Evolutionary conservation across 2,888 invertebrate genomes (phyloP).

Genomic region (Phania funesta): DNA sequence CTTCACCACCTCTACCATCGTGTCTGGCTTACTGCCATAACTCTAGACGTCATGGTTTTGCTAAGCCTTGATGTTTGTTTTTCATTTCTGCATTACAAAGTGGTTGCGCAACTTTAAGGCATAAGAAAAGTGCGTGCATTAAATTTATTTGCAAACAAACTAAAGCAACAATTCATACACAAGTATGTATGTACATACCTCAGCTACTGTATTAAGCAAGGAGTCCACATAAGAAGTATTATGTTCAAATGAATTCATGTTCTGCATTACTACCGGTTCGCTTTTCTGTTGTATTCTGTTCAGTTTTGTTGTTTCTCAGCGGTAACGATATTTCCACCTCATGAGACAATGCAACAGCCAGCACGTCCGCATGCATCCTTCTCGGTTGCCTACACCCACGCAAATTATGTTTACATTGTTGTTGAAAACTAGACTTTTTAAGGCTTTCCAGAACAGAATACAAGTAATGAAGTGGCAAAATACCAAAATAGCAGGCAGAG

Average conservation of each 20-base stretch:
- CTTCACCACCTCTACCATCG: constrained; percentile 3
- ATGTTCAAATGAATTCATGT: constrained; percentile 34
- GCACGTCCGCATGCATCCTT: background rate
- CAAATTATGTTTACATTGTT: constrained; percentile 63
- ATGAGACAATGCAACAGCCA: constrained; percentile 8
- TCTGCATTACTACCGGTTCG: constrained; percentile 18
- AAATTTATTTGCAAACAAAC: constrained; percentile 59
- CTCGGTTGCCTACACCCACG: constrained; percentile 49
- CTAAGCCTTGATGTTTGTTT: constrained; percentile 17
- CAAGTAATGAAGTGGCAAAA: background rate
- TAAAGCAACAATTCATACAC: constrained; percentile 36
- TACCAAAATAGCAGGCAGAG: background rate
- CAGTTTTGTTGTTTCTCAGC: background rate
- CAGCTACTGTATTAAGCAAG: constrained; percentile 56
- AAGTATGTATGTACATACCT: background rate
- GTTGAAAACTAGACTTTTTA: constrained; percentile 24
- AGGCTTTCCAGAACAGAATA: constrained; percentile 14
- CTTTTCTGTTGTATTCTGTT: background rate
- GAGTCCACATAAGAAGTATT: background rate
- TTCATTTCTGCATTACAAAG: constrained; percentile 28
- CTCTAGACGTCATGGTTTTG: constrained; percentile 42
- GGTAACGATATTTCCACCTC: constrained; percentile 11
- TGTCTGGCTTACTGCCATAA: background rate
- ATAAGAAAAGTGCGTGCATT: constrained; percentile 60
- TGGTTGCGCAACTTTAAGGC: constrained; percentile 42